Evolutionary conservation across 2,888 invertebrate genomes (phyloP), one percentile per base, ranked within the genome.

Genomic region (Habroteleia sp.): DNA sequence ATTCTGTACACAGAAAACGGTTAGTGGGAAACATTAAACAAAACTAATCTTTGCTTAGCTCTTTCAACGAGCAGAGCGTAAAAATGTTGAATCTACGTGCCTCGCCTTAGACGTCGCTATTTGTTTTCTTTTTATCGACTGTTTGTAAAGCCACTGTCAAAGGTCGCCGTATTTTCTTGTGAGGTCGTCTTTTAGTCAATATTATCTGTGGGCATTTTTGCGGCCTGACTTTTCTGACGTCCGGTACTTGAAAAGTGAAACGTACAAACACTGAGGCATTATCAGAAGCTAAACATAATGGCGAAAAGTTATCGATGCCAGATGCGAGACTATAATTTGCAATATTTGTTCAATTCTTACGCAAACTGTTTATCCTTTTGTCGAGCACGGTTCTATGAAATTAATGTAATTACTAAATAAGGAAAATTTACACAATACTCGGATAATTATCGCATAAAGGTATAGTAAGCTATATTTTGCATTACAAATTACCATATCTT

Each of bases 61-160:
- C 54, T 65, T 65, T 35, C 39, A 54, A 14, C 52, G 16, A 20
- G 31, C 8, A 17, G 41, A 50, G 25, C 37, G 54, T 46, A 50
- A 63, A 56, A 72, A 63, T 42, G 29, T 33, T 41, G 5, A 3
- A 11, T n/a, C 37, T 48, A 44, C 37, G 69, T 52, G 69, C 54
- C 48, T 63, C 52, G 65, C 37, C 58, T 65, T 54, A 62, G 62
- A 63, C 63, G 13, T 37, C 37, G 37, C 27, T 58, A 37, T 65
- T 65, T 50, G 65, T 66, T 65, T 65, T 56, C 60, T 66, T 74
- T 74, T 66, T 66, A 66, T 60, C 73, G 54, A 33, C 39, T 66
- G 60, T 74, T 66, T 66, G 73, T 50, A 60, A 54, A 74, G 60
- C 54, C 66, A 66, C 73, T 66, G 73, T 66, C 63, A 74, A 60